Conservation (phyloP, 2,888 invertebrate genomes). For the Caenorhabditis imperialis region DNA sequence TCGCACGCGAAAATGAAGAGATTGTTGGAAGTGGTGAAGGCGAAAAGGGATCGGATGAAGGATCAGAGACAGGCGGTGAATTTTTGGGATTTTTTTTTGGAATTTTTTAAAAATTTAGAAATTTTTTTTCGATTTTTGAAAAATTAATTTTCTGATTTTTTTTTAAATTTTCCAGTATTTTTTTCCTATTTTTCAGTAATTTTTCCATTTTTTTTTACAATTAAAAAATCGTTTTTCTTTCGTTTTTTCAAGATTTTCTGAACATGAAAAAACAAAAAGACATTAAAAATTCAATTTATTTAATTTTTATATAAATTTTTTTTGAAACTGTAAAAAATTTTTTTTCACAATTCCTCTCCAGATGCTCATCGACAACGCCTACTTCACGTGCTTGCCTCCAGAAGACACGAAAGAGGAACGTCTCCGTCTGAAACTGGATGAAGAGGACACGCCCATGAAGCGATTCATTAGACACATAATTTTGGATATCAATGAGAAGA, state of each 20-base stretch:
- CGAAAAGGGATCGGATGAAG: constrained; percentile 69
- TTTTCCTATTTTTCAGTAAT: no score
- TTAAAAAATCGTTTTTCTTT: no score
- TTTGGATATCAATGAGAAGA: constrained; percentile 51
- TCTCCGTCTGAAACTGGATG: constrained; percentile 37
- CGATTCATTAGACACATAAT: constrained; percentile 60
- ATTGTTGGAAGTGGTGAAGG: constrained; percentile 72
- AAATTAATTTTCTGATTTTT: no score
- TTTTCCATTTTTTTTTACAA: background rate
- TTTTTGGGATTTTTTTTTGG: constrained; percentile 1
- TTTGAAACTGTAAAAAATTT: no score
- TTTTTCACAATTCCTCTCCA: no score
- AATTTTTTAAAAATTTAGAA: constrained; percentile 1
- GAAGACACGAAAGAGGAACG: constrained; percentile 55
- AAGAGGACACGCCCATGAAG: constrained; percentile 66
- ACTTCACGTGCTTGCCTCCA: constrained; percentile 73
- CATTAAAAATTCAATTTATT: no score
- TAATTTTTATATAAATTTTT: no score
- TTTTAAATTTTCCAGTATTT: no score
- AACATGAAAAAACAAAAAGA: no score
- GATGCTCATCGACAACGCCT: constrained; percentile 76
- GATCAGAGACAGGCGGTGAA: constrained; percentile 71
- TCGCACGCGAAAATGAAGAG: constrained; percentile 76
- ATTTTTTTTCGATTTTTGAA: no score
- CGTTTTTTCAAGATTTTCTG: no score